Evolutionary conservation across 2,797 vertebrate species (phyloP).

Genomic region (Sebastes itinus): DNA sequence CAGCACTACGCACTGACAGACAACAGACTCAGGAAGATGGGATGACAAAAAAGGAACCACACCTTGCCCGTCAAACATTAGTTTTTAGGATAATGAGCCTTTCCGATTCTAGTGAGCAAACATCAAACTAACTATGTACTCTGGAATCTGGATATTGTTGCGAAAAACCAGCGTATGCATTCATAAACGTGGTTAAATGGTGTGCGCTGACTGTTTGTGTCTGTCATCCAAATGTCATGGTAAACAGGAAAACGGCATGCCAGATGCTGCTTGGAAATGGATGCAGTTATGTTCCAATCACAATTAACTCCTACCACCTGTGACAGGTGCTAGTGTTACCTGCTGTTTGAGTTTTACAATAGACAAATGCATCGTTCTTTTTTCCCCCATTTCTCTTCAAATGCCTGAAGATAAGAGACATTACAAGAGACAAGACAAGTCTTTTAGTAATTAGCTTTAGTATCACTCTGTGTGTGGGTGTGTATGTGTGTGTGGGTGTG

Average conservation of each 20-base stretch:
- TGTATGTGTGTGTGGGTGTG: not conserved
- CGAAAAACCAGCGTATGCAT: not conserved
- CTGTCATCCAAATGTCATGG: conserved; percentile 35
- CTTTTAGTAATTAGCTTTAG: conserved; percentile 27
- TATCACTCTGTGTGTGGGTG: not conserved
- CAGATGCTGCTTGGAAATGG: conserved; percentile 48
- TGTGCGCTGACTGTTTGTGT: not conserved
- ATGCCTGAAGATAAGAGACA: conserved; percentile 9
- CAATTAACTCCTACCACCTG: conserved; percentile 54
- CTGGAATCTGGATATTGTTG: not conserved
- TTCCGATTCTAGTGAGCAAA: not conserved
- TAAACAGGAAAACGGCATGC: conserved; percentile 14
- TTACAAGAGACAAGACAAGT: not conserved
- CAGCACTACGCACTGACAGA: conserved; percentile 9
- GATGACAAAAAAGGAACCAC: conserved; percentile 5
- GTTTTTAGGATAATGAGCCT: conserved; percentile 14
- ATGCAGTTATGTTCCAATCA: conserved; percentile 34
- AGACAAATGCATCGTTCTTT: not conserved
- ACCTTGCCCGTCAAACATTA: not conserved
- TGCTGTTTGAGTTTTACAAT: conserved; percentile 23
- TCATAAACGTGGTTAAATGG: conserved; percentile 12
- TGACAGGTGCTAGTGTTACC: conserved; percentile 35
- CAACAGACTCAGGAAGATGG: not conserved
- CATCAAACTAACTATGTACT: not conserved
- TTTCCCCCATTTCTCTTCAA: not conserved